These are phyloP conservation scores for Drepanosiphum platanoidis DNA, from an alignment of 2,888 invertebrate species.

Conservation along the genomic window DNA sequence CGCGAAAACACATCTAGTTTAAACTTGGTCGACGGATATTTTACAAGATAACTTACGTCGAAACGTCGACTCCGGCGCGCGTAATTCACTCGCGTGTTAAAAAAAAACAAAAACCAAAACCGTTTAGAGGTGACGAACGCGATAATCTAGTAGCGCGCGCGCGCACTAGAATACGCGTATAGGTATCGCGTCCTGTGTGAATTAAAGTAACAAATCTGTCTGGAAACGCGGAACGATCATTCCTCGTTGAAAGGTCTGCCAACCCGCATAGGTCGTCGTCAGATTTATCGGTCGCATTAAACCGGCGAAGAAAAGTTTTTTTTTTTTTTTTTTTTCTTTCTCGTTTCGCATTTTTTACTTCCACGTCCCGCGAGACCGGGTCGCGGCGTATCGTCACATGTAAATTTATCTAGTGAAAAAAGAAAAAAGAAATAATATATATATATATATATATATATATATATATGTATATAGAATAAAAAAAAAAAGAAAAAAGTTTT, in stretches of 20 bases:
- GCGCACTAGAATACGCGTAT: neutral
- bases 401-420: conserved; percentile 59
- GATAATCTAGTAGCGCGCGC: neutral
- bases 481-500: conserved; percentile 41
- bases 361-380: conserved; percentile 45
- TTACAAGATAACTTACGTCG: no score
- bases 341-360: conserved; percentile 35
- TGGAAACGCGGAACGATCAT: neutral
- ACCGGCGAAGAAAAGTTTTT: conserved; percentile 52
- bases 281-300: conserved; percentile 57
- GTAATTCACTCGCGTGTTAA: no score
- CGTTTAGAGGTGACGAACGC: no score
- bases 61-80: no score
- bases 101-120: no score
- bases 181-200: neutral
- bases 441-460: no score
- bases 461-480: no score
- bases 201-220: conserved; percentile 17
- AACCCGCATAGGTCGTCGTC: neutral
- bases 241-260: neutral
- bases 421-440: conserved; percentile 27
- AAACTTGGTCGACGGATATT: no score
- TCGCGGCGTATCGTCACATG: conserved; percentile 59
- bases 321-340: neutral
- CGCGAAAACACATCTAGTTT: no score